A percentile compares a stretch with the other conserved stretches of the same genome.
phyloP scores from a whole-genome alignment of 2,888 invertebrate genomes.

The Parnassius smintheus region DNA sequence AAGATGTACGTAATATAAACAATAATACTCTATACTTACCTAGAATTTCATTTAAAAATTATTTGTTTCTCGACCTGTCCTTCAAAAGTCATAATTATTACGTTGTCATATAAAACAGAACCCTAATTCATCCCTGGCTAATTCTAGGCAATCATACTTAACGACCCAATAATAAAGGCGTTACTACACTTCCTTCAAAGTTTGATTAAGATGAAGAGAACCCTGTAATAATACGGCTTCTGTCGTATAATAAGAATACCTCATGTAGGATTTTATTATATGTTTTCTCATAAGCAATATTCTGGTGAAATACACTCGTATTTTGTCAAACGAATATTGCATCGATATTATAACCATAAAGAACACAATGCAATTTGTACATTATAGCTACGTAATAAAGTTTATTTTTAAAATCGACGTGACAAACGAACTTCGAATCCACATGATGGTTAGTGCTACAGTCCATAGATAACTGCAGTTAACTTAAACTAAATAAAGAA shows the following conservation, averaged over 20 bases:
- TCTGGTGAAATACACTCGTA: not conserved
- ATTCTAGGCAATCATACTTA: conserved; percentile 42
- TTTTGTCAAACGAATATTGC: not conserved
- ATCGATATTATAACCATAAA: no score
- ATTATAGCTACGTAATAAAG: no score
- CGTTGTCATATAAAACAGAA: conserved; percentile 28
- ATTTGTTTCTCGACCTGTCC: not conserved
- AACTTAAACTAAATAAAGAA: no score
- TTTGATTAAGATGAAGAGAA: conserved; percentile 42
- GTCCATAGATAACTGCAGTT: no score
- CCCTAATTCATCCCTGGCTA: conserved; percentile 24
- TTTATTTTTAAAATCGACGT: no score
- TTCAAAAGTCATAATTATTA: conserved; percentile 11
- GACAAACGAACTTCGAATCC: no score
- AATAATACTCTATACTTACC: no score
- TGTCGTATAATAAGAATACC: conserved; percentile 19
- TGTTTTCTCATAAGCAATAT: conserved; percentile 6
- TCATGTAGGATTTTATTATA: conserved; percentile 15
- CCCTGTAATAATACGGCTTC: conserved; percentile 26
- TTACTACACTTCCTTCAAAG: conserved; percentile 33
- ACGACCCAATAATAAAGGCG: conserved; percentile 42
- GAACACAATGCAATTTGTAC: no score
- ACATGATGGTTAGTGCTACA: no score
- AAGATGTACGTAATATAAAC: no score
- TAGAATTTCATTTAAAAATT: no score